Evolutionary conservation across 1,140 invertebrate genomes (phyloP).

Genomic region (Hirudo medicinalis): DNA sequence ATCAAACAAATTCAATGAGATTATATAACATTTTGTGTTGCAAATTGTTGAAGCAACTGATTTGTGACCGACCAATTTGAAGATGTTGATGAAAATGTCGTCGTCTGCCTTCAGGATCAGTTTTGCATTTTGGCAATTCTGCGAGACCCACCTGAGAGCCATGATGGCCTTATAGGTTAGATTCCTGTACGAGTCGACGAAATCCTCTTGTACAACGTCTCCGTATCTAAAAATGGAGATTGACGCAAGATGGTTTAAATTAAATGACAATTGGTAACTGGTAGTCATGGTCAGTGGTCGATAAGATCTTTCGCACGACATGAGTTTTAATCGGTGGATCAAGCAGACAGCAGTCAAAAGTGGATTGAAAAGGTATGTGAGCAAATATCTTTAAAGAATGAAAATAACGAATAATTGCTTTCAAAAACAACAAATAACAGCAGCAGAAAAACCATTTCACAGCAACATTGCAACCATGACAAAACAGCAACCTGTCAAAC

Average conservation of each 20-base stretch:
- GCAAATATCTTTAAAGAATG: no score
- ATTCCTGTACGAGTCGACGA: conserved; percentile 65
- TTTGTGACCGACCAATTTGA: conserved; percentile 23
- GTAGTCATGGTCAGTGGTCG: no score
- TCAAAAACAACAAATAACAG: no score
- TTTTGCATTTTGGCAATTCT: conserved; percentile 48
- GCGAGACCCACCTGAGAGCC: conserved; percentile 64
- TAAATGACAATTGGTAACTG: no score
- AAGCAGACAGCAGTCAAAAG: no score
- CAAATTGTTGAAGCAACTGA: neutral
- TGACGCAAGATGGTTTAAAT: neutral
- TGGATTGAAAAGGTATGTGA: no score
- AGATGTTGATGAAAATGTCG: conserved; percentile 46
- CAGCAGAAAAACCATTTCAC: neutral
- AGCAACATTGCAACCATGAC: neutral
- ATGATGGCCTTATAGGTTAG: conserved; percentile 69
- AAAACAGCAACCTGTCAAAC: conserved; percentile 32
- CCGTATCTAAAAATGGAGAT: conserved; percentile 35
- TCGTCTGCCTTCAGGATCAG: conserved; percentile 46
- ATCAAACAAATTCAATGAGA: neutral
- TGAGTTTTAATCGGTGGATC: no score
- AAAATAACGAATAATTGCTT: no score
- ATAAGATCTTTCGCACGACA: no score
- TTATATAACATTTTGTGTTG: no score
- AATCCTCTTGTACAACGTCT: conserved; percentile 67